Conservation (phyloP, 1,140 invertebrate genomes). For the Gryllus bimaculatus region DNA sequence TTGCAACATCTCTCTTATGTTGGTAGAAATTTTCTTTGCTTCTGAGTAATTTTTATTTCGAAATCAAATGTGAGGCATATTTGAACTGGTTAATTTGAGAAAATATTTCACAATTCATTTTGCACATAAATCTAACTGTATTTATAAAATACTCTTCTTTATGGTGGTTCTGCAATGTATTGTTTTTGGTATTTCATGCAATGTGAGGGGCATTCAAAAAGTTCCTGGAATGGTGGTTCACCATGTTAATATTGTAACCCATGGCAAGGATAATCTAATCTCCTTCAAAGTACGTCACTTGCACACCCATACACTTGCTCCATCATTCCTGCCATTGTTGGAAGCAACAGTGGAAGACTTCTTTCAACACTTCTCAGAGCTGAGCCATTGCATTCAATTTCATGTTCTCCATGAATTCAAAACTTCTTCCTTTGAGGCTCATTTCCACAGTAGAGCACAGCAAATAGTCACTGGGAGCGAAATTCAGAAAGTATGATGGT, state of each 20-base stretch:
- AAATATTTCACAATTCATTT: no score
- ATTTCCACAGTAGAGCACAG: neutral
- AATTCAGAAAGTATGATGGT: neutral
- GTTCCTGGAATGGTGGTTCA: neutral
- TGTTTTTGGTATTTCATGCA: no score
- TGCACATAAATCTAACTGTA: no score
- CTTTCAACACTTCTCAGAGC: neutral
- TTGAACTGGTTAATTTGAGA: no score
- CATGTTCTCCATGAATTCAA: neutral
- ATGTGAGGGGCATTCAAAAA: neutral
- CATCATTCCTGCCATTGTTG: conserved; percentile 2
- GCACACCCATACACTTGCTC: neutral
- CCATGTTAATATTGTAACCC: neutral
- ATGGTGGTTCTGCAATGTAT: no score
- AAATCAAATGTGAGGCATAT: no score
- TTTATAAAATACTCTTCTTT: no score
- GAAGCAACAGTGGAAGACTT: conserved; percentile 4
- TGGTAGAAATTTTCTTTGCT: no score
- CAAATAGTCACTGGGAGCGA: neutral
- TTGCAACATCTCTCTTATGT: no score
- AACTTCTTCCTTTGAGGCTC: neutral
- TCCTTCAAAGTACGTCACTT: neutral
- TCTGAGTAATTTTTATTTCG: no score
- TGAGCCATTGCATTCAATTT: conserved; percentile 3
- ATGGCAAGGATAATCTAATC: neutral